Percentiles rank a stretch among this genome's conserved stretches.
phyloP scores from a whole-genome alignment of 2,797 vertebrate species.

The Lagodon rhomboides region DNA sequence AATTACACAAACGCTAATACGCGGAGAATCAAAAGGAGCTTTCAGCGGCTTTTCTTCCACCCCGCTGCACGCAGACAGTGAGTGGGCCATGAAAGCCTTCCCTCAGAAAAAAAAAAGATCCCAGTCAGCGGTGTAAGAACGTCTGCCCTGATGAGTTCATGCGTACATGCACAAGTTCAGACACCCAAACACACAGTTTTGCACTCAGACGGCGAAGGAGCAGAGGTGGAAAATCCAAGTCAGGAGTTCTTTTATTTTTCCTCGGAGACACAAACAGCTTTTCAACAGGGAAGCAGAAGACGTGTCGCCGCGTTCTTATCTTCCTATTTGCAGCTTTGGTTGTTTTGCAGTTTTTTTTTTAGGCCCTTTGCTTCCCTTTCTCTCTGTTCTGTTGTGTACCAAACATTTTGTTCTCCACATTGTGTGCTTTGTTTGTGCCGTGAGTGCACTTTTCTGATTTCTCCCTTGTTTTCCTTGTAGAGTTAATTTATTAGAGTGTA shows the following conservation, averaged over 20 bases:
- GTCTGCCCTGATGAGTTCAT: conserved; percentile 44
- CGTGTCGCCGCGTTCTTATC: conserved; percentile 40
- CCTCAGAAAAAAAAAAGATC: conserved; percentile 14
- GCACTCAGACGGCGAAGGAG: conserved; percentile 35
- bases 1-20: conserved; percentile 9
- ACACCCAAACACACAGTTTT: conserved; percentile 34
- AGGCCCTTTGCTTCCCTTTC: background rate
- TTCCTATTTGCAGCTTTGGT: conserved; percentile 45
- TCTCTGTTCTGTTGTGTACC: conserved; percentile 1
- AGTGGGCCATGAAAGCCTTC: conserved; percentile 47
- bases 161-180: conserved; percentile 58
- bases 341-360: conserved; percentile 36
- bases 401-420: background rate
- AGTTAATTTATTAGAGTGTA: conserved; percentile 20
- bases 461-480: conserved; percentile 1
- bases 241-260: conserved; percentile 53
- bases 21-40: conserved; percentile 34
- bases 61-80: conserved; percentile 51
- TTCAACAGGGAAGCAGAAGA: conserved; percentile 38
- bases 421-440: conserved; percentile 14
- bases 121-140: conserved; percentile 24
- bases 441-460: conserved; percentile 7
- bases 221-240: conserved; percentile 59
- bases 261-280: conserved; percentile 35
- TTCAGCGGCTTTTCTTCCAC: conserved; percentile 36